Evolutionary conservation across 2,113 vertebrate genomes (phyloP), one percentile per base, ranked within the genome.

Genomic region (Cochlearius cochlearius): DNA sequence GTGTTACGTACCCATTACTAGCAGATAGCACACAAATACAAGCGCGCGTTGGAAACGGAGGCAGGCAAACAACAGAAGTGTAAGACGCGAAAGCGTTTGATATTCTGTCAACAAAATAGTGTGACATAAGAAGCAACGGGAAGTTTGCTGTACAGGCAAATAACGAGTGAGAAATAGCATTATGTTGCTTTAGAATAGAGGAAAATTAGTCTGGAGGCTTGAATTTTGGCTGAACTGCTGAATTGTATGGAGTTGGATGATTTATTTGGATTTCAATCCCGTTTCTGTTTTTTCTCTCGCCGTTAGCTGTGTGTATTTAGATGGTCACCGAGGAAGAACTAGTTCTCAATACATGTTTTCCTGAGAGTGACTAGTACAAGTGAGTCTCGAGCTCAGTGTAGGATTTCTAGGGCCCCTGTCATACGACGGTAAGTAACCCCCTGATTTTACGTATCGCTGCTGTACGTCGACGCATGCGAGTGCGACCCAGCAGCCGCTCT

Each of bases 391-490:
- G 38, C 23, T 72, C 47, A 20, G 13, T 19, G 39, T 23, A 30
- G 53, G 58, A 45, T 39, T 90, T 80, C 21, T 59, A 52, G 43
- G 32, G 32, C 71, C 32, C 25, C 36, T 55, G 8, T 25, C 27
- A 10, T 25, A 15, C 30, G 13, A 8, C 8, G 43, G 18, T 52
- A 38, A 25, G 36, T 11, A 64, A 43, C 18, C 3, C 12, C 8
- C 15, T 26, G 18, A 43, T 45, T 64, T 86, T 52, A 21, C 9
- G 3, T 21, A 27, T 34, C 15, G 36, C 26, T 49, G 13, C 52
- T 50, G 22, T 49, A 18, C 0, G 0, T 23, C 49, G 58, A 25
- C 0, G 1, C 9, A 2, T 11, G n/a, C 11, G 26, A 90, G 19
- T 12, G 9, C 41, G 53, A 41, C 36, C 39, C 20, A 47, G 53